Conservation (phyloP, 2,888 invertebrate species). For the Busseola fusca region DNA sequence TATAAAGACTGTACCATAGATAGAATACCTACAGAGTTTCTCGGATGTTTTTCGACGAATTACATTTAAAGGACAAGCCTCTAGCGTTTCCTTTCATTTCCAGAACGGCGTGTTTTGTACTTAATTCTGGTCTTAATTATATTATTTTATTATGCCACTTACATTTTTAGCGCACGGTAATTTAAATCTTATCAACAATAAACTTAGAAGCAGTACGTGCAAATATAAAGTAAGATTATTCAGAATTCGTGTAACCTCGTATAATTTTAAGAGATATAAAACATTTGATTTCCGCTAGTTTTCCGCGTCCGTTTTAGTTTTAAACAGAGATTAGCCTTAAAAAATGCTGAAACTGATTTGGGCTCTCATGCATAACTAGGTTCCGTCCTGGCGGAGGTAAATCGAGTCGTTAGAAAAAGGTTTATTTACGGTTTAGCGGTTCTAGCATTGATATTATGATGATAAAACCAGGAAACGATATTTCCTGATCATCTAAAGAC, state of each 20-base stretch:
- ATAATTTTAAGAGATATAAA: slow-evolving; percentile 29
- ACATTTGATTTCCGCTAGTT: slow-evolving; percentile 34
- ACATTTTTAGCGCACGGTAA: slow-evolving; percentile 61
- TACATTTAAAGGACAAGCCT: not conserved
- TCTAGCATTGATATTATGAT: slow-evolving; percentile 4
- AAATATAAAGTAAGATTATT: slow-evolving; percentile 51
- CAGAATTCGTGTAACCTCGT: slow-evolving; percentile 37
- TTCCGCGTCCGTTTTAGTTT: slow-evolving; percentile 44
- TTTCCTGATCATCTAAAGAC: too few species aligned
- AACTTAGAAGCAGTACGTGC: slow-evolving; percentile 39
- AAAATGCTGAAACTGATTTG: slow-evolving; percentile 44
- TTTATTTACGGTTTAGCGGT: slow-evolving; percentile 9
- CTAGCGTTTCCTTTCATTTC: slow-evolving; percentile 7
- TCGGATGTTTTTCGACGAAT: not conserved
- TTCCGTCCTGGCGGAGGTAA: slow-evolving; percentile 27
- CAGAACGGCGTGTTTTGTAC: not conserved
- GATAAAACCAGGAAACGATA: not conserved
- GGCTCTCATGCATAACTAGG: slow-evolving; percentile 43
- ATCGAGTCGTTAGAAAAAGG: not conserved
- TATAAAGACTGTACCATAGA: not conserved
- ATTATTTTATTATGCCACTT: slow-evolving; percentile 26
- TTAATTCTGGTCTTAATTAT: slow-evolving; percentile 28
- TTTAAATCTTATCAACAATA: slow-evolving; percentile 56
- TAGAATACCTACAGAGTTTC: not conserved
- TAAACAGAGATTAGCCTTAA: slow-evolving; percentile 26